Conservation (phyloP, 2,888 invertebrate genomes). For the Diaphora mendica region DNA sequence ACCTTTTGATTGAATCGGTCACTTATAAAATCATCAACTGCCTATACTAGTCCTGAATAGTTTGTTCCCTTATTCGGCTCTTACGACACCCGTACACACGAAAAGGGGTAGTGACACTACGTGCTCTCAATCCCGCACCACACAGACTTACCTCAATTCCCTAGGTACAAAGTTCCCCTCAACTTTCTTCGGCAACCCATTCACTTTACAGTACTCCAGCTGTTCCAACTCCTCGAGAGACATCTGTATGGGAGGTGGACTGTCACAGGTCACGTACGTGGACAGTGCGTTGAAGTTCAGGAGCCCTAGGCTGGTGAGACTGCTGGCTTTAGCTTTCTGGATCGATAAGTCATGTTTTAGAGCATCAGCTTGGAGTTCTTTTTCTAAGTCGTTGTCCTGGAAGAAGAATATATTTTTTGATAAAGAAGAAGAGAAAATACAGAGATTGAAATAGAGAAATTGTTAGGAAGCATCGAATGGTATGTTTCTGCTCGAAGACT, state of each 20-base stretch:
- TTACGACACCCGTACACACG: too few species aligned
- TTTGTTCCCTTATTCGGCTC: too few species aligned
- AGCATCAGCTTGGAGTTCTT: conserved; percentile 77
- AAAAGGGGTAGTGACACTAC: too few species aligned
- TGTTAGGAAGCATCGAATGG: not conserved
- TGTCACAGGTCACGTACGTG: conserved; percentile 91
- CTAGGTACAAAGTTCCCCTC: conserved; percentile 90
- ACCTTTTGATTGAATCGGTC: too few species aligned
- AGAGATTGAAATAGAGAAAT: not conserved
- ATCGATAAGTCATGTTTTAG: conserved; percentile 65
- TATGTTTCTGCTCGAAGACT: not conserved
- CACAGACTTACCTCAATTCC: conserved; percentile 82
- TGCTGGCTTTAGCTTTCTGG: conserved; percentile 74
- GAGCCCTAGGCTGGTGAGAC: conserved; percentile 72
- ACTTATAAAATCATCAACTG: too few species aligned
- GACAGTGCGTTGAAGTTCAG: conserved; percentile 84
- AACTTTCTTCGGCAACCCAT: conserved; percentile 90
- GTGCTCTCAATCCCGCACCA: not conserved
- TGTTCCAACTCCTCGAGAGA: conserved; percentile 91
- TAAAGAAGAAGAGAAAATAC: not conserved
- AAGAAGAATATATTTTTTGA: not conserved
- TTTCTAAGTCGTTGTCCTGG: conserved; percentile 82
- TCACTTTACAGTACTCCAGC: conserved; percentile 89
- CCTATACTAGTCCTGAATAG: too few species aligned
- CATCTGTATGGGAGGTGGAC: conserved; percentile 93